These are phyloP conservation scores for Zaprionus davidi DNA, from an alignment of 1,140 invertebrate species.

Conservation along the genomic window DNA sequence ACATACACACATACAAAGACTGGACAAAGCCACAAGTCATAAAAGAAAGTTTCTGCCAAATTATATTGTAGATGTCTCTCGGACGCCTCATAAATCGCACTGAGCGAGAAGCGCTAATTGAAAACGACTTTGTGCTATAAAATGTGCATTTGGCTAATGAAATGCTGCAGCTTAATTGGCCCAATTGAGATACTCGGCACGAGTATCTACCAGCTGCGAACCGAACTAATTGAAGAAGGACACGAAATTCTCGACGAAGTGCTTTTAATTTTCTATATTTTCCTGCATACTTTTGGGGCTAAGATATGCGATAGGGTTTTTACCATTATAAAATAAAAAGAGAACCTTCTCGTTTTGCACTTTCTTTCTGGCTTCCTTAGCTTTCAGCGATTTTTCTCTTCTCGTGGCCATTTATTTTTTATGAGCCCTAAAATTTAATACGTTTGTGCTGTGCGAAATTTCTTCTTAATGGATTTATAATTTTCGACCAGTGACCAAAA, in stretches of 20 bases:
- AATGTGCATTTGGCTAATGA: slow-evolving; percentile 49
- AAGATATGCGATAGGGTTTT: neutral
- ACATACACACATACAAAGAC: slow-evolving; percentile 1
- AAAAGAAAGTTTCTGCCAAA: slow-evolving; percentile 72
- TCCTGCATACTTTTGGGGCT: neutral
- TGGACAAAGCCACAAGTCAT: slow-evolving; percentile 60
- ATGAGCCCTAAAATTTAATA: slow-evolving; percentile 53
- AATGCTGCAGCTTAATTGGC: slow-evolving; percentile 30
- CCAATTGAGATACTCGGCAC: slow-evolving; percentile 42
- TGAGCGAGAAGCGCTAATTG: slow-evolving; percentile 59
- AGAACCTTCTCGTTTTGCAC: slow-evolving; percentile 7
- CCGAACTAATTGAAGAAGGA: slow-evolving; percentile 24
- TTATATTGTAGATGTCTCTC: slow-evolving; percentile 55
- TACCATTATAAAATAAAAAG: neutral
- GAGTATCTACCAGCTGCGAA: neutral
- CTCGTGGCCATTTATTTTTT: slow-evolving; percentile 48
- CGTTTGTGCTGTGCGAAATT: slow-evolving; percentile 26
- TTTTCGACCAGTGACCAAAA: slow-evolving; percentile 22
- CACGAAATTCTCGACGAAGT: slow-evolving; percentile 5
- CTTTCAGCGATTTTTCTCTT: neutral
- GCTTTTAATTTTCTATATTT: neutral
- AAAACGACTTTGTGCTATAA: slow-evolving; percentile 52
- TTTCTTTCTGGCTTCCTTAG: slow-evolving; percentile 8
- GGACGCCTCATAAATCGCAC: slow-evolving; percentile 49
- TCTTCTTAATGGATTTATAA: slow-evolving; percentile 51